Evolutionary conservation across 2,113 vertebrate species (phyloP).

Genomic region (Dunckerocampus dactyliophorus): DNA sequence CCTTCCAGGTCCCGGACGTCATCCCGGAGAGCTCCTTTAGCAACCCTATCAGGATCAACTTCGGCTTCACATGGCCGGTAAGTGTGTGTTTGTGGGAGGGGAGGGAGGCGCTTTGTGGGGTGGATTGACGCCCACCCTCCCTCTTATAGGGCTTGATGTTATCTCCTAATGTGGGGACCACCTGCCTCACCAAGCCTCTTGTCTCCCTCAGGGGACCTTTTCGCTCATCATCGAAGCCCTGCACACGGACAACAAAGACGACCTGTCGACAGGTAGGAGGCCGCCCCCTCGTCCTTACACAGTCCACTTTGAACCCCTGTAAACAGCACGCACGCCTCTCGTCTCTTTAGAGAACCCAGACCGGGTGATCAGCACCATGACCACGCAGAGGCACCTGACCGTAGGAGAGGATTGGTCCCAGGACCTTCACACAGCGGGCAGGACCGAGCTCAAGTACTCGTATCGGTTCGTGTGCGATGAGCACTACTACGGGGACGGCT

Average conservation of each 20-base stretch:
- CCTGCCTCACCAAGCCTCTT: slow-evolving; percentile 58
- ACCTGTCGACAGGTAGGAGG: slow-evolving; percentile 87
- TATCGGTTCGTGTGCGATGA: slow-evolving; percentile 96
- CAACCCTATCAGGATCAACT: slow-evolving; percentile 90
- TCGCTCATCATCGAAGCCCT: slow-evolving; percentile 96
- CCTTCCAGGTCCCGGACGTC: slow-evolving; percentile 88
- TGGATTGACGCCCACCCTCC: slow-evolving; percentile 48
- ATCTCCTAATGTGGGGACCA: slow-evolving; percentile 36
- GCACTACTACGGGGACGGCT: slow-evolving; percentile 95
- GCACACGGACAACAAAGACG: slow-evolving; percentile 89
- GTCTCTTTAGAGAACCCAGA: slow-evolving; percentile 82
- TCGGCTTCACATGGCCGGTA: slow-evolving; percentile 98
- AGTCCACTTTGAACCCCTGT: background rate
- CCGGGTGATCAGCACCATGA: slow-evolving; percentile 91
- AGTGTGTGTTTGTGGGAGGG: slow-evolving; percentile 47
- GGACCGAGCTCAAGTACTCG: slow-evolving; percentile 91
- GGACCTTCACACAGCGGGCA: slow-evolving; percentile 88
- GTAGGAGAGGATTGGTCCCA: slow-evolving; percentile 97
- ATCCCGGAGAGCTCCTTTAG: slow-evolving; percentile 82
- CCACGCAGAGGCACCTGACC: slow-evolving; percentile 89
- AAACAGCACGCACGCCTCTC: background rate
- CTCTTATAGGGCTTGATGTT: background rate
- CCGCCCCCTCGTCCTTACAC: background rate
- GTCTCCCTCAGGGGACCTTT: slow-evolving; percentile 86
- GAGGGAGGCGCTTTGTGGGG: slow-evolving; percentile 29